Evolutionary conservation across 2,113 vertebrate species (phyloP).

Genomic region (Recurvirostra avosetta): DNA sequence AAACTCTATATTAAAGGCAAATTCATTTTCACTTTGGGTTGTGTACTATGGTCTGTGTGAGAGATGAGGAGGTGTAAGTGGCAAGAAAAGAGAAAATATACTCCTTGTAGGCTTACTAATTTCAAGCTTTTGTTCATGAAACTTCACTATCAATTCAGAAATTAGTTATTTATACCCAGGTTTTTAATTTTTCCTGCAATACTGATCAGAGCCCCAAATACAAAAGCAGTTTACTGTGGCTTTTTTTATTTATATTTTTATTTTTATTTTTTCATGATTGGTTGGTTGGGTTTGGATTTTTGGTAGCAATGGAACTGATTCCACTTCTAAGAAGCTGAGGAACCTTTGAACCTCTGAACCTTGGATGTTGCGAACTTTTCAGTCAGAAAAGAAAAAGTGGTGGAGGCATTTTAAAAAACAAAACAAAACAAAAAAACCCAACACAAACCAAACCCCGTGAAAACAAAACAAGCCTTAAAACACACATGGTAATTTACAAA

Average conservation of each 20-base stretch:
- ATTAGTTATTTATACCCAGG: not conserved
- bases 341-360: not conserved
- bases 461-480: not conserved
- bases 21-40: not conserved
- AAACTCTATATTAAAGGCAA: not conserved
- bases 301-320: not conserved
- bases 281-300: fast-evolving
- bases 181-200: not conserved
- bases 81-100: not conserved
- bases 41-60: not conserved
- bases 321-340: not conserved
- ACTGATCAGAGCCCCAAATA: not conserved
- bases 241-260: not conserved
- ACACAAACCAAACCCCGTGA: not conserved
- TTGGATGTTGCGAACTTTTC: not conserved
- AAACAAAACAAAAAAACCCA: not conserved
- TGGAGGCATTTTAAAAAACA: not conserved
- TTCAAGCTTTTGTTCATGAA: not conserved
- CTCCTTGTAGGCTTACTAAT: not conserved
- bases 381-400: not conserved
- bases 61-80: not conserved
- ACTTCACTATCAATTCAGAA: not conserved
- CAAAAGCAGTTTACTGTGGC: not conserved
- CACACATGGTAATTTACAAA: not conserved
- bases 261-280: not conserved